Conservation (phyloP, 2,888 invertebrate genomes). For the Mesorhabditis sp. region DNA sequence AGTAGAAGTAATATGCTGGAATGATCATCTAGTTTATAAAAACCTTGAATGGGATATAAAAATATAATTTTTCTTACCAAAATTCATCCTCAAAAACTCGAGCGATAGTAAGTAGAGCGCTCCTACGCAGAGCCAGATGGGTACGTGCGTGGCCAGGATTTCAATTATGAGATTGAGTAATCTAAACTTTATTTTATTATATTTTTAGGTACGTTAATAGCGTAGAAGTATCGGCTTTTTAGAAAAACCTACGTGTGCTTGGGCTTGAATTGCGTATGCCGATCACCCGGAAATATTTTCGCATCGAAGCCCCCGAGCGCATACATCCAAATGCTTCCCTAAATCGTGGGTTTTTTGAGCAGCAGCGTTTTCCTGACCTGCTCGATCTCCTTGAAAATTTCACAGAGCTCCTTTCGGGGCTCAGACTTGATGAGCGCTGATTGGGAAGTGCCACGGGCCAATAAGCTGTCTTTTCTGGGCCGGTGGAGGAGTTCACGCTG, state of each 20-base stretch:
- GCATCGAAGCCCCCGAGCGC: conserved; percentile 2
- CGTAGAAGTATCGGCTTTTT: not conserved
- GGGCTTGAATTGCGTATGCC: not conserved
- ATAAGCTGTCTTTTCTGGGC: no score
- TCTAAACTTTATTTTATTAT: conserved; percentile 18
- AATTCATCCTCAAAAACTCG: conserved; percentile 31
- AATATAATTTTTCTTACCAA: conserved; percentile 18
- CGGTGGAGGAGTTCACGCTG: no score
- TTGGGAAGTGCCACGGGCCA: no score
- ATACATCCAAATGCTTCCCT: not conserved
- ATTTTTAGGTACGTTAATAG: no score
- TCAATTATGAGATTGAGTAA: conserved; percentile 36
- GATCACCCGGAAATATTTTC: not conserved
- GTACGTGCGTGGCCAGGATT: conserved; percentile 41
- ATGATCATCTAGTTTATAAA: not conserved
- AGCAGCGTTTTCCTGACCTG: not conserved
- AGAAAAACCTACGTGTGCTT: conserved; percentile 1
- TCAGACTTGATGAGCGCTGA: not conserved
- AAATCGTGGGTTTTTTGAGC: not conserved
- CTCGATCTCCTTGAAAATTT: not conserved
- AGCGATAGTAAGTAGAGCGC: conserved; percentile 35
- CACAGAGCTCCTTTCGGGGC: not conserved
- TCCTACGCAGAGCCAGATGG: conserved; percentile 40
- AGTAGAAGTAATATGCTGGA: conserved; percentile 40
- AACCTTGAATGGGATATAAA: no score